phyloP scores from a whole-genome alignment of 2,113 vertebrate genomes.

The Xerus inauris region DNA sequence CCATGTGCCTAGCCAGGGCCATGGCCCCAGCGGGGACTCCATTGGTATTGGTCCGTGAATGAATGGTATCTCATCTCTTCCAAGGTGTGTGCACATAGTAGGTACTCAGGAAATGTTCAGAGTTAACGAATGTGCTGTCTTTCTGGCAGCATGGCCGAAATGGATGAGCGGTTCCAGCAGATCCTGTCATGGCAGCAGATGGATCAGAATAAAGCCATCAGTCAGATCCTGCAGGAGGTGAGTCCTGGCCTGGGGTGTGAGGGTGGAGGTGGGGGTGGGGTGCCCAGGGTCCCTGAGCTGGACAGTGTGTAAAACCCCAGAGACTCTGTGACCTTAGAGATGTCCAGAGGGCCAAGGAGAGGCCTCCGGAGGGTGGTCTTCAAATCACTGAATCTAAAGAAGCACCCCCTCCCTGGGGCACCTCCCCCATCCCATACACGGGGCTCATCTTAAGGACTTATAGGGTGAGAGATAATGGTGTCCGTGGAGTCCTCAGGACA shows the following conservation, averaged over 20 bases:
- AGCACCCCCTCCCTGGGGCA: background rate
- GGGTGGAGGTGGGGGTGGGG: background rate
- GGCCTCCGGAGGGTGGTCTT: background rate
- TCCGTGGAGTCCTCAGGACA: background rate
- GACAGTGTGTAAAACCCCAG: rapidly evolving
- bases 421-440: background rate
- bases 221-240: conserved; percentile 96
- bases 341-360: background rate
- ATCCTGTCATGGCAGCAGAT: conserved; percentile 94
- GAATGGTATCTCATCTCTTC: background rate
- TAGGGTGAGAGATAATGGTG: background rate
- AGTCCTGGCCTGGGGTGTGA: background rate
- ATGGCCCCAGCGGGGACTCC: background rate
- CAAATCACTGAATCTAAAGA: background rate
- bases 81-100: background rate
- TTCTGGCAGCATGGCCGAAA: conserved; percentile 89
- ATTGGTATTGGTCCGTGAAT: background rate
- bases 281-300: no score
- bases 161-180: conserved; percentile 94
- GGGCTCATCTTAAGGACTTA: background rate
- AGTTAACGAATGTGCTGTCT: conserved; percentile 34
- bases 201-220: conserved; percentile 95
- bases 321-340: background rate
- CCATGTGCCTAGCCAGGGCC: background rate
- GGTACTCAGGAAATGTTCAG: background rate